Evolutionary conservation across 2,888 invertebrate species (phyloP), one percentile per base, ranked within the genome.

Genomic region (Beris chalybata): DNA sequence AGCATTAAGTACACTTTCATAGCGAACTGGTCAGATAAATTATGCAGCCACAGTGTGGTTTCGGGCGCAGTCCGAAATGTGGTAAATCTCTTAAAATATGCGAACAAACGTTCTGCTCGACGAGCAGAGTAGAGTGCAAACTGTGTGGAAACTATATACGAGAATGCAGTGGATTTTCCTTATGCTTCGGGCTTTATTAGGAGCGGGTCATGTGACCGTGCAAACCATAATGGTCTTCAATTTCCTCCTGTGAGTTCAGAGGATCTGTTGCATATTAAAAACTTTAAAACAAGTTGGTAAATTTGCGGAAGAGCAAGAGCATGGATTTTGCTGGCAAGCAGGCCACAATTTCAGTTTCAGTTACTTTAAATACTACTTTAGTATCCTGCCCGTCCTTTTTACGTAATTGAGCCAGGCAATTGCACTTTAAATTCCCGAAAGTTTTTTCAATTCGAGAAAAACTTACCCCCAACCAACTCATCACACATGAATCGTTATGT

Each of bases 1-100:
- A 68, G 64, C 67, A 68, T 70, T 71, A 70, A 72, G 70, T 70
- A 70, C 67, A 67, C 59, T 70, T 69, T 70, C 70, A 71, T 70
- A 66, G 69, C 67, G 61, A 29, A 52, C 55, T 53, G 66, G 70
- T 64, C 69, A 64, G 59, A 68, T 72, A 70, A 71, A 71, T 72
- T 72, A 70, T 72, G 68, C 70, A 66, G 69, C 70, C 70, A 67
- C 69, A 55, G 31, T 31, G 61, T 48, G 50, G 64, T 59, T 58
- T 59, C 61, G 50, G 54, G 54, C 67, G 59, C 58, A 58, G 53
- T 67, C 67, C 67, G 59, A 67, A 67, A 67, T 67, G 67, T 64
- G 64, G 67, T 65, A 65, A 67, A 67, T 67, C 67, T 65, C 67
- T 67, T 67, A 67, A 67, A 67, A 65, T 67, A 67, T 67, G 67